phyloP scores from a whole-genome alignment of 2,113 vertebrate genomes.

The Pterocles orientalis region DNA sequence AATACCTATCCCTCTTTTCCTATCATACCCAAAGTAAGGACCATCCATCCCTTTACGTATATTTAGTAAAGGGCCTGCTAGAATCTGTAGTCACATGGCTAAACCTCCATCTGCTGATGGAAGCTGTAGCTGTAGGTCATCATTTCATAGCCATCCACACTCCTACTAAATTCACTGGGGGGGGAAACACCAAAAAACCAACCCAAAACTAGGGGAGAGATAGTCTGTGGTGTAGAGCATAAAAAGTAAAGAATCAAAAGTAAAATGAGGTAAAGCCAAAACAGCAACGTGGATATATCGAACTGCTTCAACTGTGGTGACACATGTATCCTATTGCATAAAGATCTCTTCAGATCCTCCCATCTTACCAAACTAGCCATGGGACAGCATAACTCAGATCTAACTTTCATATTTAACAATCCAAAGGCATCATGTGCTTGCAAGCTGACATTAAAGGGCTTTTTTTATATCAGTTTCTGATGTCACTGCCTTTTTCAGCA shows the following conservation, averaged over 20 bases:
- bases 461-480: background rate
- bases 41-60: background rate
- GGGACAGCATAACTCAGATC: background rate
- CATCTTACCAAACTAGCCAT: background rate
- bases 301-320: background rate
- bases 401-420: background rate
- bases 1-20: background rate
- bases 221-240: background rate
- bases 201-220: background rate
- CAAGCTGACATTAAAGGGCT: background rate
- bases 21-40: background rate
- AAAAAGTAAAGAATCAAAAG: background rate
- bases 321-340: accelerated
- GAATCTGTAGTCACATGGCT: background rate
- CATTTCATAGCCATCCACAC: background rate
- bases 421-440: background rate
- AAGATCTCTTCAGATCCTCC: background rate
- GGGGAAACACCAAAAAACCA: background rate
- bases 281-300: background rate
- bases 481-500: background rate
- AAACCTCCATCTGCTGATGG: background rate
- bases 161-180: background rate
- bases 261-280: background rate
- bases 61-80: background rate
- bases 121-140: background rate